phyloP scores from a whole-genome alignment of 2,797 vertebrate genomes.

The Sciurus vulgaris region DNA sequence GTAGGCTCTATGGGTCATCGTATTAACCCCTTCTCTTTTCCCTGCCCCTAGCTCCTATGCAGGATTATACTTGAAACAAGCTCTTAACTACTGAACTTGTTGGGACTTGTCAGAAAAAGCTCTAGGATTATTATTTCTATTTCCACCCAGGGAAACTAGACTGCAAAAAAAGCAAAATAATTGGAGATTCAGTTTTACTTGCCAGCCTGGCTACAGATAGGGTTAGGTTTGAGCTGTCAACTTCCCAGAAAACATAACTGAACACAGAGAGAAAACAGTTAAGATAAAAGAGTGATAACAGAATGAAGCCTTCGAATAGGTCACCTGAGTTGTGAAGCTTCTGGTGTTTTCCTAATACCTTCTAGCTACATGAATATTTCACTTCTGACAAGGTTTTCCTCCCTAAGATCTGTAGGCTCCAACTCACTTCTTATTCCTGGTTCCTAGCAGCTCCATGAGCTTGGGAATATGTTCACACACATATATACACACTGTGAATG shows the following conservation, averaged over 20 bases:
- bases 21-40: constrained; percentile 9
- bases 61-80: constrained; percentile 50
- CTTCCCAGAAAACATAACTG: constrained; percentile 3
- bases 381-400: constrained; percentile 29
- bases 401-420: not conserved
- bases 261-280: not conserved
- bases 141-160: constrained; percentile 47
- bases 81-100: constrained; percentile 14
- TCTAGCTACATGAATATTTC: not conserved
- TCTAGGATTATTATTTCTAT: constrained; percentile 4
- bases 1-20: not conserved
- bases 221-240: not conserved
- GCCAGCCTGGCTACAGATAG: not conserved
- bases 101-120: constrained; percentile 51
- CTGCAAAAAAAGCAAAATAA: constrained; percentile 16
- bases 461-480: not conserved
- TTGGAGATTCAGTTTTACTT: not conserved
- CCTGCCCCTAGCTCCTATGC: not conserved
- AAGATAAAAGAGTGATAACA: constrained; percentile 11
- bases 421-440: not conserved
- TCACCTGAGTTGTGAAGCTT: not conserved
- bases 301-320: not conserved
- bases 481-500: not conserved
- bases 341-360: not conserved
- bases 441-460: not conserved